Base-by-base conservation (phyloP, 1,140 invertebrate species). In the Drosophila auraria region DNA sequence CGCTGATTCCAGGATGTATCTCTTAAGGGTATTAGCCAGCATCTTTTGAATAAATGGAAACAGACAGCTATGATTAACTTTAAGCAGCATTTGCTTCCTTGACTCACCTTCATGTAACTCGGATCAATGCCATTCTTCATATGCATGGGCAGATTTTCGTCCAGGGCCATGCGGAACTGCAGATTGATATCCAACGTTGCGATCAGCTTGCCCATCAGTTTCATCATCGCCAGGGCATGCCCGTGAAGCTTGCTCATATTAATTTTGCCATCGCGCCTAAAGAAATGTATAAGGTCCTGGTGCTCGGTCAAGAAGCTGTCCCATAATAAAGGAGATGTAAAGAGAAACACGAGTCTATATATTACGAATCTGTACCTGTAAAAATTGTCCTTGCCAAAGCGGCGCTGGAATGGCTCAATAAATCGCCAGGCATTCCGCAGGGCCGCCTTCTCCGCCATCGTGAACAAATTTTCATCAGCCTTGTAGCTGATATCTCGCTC, bases 361-460 rank as follows among this genome's bases (percentile, higher is more conserved):
- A 49, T 5, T 3, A 1, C 0, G 0, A 15, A 45, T n/a, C 8
- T 42, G 8, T 58, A 80, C 70, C 44, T 68, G 47, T 61, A 80
- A 45, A 80, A 80, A 23, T 53, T 80, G 0, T 80, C 57, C 47
- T 74, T 73, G 23, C 78, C 78, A 45, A 68, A 80, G 14, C 78
- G 78, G 0, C 78, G 69, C 61, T 66, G 61, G 7, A 80, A 80
- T 9, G 78, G 78, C 56, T 80, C 70, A 47, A 80, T 38, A 0
- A 80, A 40, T 4, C 78, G 61, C 78, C 78, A 80, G 27, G 78
- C 77, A 47, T 80, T 80, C 6, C 77, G 60, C 25, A 80, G 25
- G 2, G 78, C 40, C 9, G 57, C 61, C 60, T 80, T 80, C 23
- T 80, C 78, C 11, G 40, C 4, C 20, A 38, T 17, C 7, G 54